These are phyloP conservation scores for Drosophila sordidula DNA, from an alignment of 2,888 invertebrate species.

Conservation along the genomic window DNA sequence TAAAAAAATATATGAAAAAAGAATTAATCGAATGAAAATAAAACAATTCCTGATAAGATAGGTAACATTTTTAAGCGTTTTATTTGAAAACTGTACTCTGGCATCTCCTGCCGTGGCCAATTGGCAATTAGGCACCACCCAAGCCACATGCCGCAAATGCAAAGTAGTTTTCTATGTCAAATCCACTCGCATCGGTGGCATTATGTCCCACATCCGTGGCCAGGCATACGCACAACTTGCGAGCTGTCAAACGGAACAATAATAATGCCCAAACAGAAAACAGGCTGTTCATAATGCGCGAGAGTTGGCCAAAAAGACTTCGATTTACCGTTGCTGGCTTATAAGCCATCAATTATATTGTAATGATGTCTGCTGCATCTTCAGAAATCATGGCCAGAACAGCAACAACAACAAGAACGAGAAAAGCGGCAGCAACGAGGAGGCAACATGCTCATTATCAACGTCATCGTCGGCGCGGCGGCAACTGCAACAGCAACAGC, in stretches of 20 bases:
- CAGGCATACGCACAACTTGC: constrained; percentile 66
- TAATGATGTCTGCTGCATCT: constrained; percentile 76
- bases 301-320: constrained; percentile 52
- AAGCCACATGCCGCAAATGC: constrained; percentile 12
- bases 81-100: neutral
- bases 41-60: too few species aligned
- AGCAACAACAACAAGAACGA: neutral
- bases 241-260: constrained; percentile 75
- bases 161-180: constrained; percentile 68
- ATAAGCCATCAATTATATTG: constrained; percentile 83
- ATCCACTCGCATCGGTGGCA: constrained; percentile 54
- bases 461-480: constrained; percentile 67
- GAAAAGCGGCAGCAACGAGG: constrained; percentile 25
- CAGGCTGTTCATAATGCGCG: constrained; percentile 6
- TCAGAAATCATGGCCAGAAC: constrained; percentile 59
- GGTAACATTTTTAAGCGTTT: too few species aligned
- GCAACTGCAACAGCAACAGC: constrained; percentile 15
- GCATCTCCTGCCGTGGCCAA: neutral
- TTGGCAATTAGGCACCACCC: neutral
- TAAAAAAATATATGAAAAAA: too few species aligned
- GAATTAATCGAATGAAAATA: too few species aligned
- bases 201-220: constrained; percentile 46
- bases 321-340: constrained; percentile 78
- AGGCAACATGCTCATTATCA: constrained; percentile 78
- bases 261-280: constrained; percentile 64